Evolutionary conservation across 2,113 vertebrate genomes (phyloP).

Genomic region (Macquaria ambigua): DNA sequence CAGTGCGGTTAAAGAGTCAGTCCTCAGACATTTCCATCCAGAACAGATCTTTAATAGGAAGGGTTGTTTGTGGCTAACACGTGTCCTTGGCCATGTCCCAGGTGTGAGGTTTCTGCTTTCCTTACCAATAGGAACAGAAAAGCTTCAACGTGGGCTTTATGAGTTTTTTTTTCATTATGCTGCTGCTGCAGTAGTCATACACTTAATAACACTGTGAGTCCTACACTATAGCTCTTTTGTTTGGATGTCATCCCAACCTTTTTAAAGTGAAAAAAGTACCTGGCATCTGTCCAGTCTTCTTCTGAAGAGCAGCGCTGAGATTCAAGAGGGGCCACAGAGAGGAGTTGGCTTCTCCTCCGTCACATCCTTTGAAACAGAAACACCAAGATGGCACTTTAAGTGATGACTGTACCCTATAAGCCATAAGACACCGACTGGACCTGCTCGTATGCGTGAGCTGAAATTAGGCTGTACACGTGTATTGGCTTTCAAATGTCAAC

Average conservation of each 20-base stretch:
- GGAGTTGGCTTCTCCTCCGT: conserved; percentile 31
- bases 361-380: conserved; percentile 44
- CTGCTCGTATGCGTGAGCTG: conserved; percentile 22
- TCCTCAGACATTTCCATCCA: conserved; percentile 61
- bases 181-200: conserved; percentile 64
- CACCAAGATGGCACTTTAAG: conserved; percentile 34
- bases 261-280: conserved; percentile 71
- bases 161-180: conserved; percentile 45
- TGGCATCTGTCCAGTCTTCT: conserved; percentile 67
- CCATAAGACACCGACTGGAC: neutral
- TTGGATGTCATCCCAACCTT: conserved; percentile 74
- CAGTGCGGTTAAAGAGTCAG: conserved; percentile 45
- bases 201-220: conserved; percentile 78
- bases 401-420: conserved; percentile 28
- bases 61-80: conserved; percentile 57
- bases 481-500: conserved; percentile 47
- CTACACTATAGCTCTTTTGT: conserved; percentile 72
- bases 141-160: conserved; percentile 64
- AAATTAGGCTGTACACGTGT: conserved; percentile 23
- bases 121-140: conserved; percentile 59
- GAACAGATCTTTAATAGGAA: conserved; percentile 52
- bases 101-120: conserved; percentile 57
- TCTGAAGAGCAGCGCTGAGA: conserved; percentile 53
- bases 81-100: conserved; percentile 67
- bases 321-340: conserved; percentile 9